Base-by-base conservation (phyloP, 1,140 invertebrate species). In the Drosophila sturtevanti region DNA sequence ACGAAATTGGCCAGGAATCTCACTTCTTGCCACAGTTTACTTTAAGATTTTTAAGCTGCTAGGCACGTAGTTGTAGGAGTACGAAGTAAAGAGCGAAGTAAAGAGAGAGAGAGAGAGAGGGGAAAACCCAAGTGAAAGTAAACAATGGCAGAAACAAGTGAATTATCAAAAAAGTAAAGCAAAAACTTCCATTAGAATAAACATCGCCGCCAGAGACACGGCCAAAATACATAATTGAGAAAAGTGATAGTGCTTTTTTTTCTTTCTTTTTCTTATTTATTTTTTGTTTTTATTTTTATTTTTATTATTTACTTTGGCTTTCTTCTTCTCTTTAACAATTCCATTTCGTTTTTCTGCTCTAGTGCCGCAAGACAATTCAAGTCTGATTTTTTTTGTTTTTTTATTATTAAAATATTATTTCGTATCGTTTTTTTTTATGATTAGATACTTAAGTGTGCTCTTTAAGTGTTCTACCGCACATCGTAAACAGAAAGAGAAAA, bases 381-480 rank as follows among this genome's bases (percentile, higher is more conserved):
- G 31, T 54, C 48, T 37, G 31, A 62, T 76, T 35, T 64, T 54
- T 37, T 67, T 41, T 41, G 71, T 64, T 66, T 77, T 84, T 71
- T 87, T 76, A 87, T 85, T 85, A 85, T 87, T 81, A 81, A 74
- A 68, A 79, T 72, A 82, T 48, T 75, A 72, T 82, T 87, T 84
- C 68, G 9, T 48, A 34, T 56, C 14, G 68, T 76, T 60, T 70
- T 79, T 79, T 77, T 79, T 87, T 82, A 87, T 75, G 76, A 82
- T 79, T 77, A 75, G 79, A 79, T 77, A 77, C 76, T 84, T 73
- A 80, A 87, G 82, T 79, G 69, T 63, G 63, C 77, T 48, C 41
- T 48, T 84, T 56, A 79, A 87, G 84, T 87, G 68, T 89, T 89
- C 84, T 86, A 89, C 79, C 84, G 79, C 80, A 86, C 81, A 79